Evolutionary conservation across 1,140 invertebrate species (phyloP), one percentile per base, ranked within the genome.

Genomic region (Nasonia giraulti): DNA sequence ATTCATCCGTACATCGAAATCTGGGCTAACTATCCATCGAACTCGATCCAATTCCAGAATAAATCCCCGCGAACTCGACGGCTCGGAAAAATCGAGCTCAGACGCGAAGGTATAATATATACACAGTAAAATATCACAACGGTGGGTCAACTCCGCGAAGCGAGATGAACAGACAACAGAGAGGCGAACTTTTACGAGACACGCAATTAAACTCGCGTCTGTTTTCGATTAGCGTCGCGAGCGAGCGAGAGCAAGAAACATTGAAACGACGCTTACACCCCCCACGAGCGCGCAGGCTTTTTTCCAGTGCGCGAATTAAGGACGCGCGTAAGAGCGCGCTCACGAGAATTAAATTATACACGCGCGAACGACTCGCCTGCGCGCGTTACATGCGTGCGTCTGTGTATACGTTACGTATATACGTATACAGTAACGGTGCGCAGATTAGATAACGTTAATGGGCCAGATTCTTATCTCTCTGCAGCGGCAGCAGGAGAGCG

Each of bases 371-470:
- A 17, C 23, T 27, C 71, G 31, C 4, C 17, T 20, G 12, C 50
- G 2, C 11, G 17, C 17, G 55, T 0, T 37, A 2, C 11, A 11
- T 68, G 20, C 17, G 31, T 44, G 40, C 10, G 40, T 33, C 2
- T 23, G 68, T 73, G 27, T 73, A 8, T 73, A 37, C 31, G 27
- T 31, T n/a, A 20, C n/a, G 27, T 50, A 71, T 69, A 20, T 40
- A 37, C 12, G 37, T 40, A 40, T 33, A 37, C 14, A 37, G 37
- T 37, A 33, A 23, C 66, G 12, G 17, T 20, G 40, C 33, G 2
- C n/a, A 74, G 69, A 75, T 84, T 84, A 84, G 83, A 84, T 84
- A 84, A 80, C 8, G 69, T 75, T 84, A 84, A 84, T 66, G 69
- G 77, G 4, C 69, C 69, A 80, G 50, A 84, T 80, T 80, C 47